These are phyloP conservation scores for Centruroides sculpturatus DNA, from an alignment of 1,140 invertebrate species.

Conservation along the genomic window DNA sequence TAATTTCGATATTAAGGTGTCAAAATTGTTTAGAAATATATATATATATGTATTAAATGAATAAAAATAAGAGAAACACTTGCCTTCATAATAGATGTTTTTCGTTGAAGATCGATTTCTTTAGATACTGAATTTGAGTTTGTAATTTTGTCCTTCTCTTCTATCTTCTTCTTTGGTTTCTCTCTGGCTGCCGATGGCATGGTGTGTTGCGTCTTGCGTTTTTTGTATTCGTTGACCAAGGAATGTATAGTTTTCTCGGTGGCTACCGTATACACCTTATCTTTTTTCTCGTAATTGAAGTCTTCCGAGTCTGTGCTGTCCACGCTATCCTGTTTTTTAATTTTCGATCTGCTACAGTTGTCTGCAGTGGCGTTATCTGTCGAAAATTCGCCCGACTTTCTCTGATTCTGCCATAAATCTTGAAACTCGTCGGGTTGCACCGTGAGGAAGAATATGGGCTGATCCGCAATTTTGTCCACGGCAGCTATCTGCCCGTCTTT, in stretches of 20 bases:
- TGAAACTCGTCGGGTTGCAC: slow-evolving; percentile 45
- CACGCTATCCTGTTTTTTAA: slow-evolving; percentile 13
- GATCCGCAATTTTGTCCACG: slow-evolving; percentile 41
- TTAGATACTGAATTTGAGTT: slow-evolving; percentile 19
- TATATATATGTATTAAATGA: neutral
- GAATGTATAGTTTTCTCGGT: slow-evolving; percentile 35
- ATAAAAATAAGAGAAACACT: slow-evolving; percentile 11
- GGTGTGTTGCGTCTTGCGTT: slow-evolving; percentile 40
- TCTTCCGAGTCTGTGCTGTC: slow-evolving; percentile 18
- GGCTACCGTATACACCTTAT: slow-evolving; percentile 35
- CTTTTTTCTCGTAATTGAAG: slow-evolving; percentile 14
- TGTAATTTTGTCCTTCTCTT: slow-evolving; percentile 15
- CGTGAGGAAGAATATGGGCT: slow-evolving; percentile 46
- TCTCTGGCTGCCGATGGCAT: slow-evolving; percentile 29
- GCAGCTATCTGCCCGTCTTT: slow-evolving; percentile 38
- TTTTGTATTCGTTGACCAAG: slow-evolving; percentile 44
- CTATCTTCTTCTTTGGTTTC: slow-evolving; percentile 22
- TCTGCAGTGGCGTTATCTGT: neutral
- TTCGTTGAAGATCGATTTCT: slow-evolving; percentile 40
- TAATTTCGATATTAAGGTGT: no score
- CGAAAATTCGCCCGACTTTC: slow-evolving; percentile 4
- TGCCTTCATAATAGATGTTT: slow-evolving; percentile 62
- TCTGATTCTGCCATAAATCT: slow-evolving; percentile 28
- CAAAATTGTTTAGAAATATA: neutral
- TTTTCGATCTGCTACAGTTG: slow-evolving; percentile 12